These are phyloP conservation scores for Austrofundulus limnaeus DNA, from an alignment of 2,113 vertebrate genomes.

Conservation along the genomic window DNA sequence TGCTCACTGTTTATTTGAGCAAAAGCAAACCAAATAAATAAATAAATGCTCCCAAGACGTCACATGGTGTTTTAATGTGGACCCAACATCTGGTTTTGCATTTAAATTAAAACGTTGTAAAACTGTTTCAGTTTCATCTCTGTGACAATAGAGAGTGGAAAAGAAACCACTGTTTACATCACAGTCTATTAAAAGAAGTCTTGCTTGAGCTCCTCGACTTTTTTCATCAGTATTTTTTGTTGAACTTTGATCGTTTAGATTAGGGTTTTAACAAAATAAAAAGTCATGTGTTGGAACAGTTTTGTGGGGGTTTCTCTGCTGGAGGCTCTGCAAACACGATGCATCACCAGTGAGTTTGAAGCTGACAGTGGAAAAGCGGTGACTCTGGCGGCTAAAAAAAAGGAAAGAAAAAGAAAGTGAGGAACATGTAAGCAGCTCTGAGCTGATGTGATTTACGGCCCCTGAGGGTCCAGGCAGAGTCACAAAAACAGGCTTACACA, in stretches of 20 bases:
- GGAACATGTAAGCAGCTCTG: conserved; percentile 44
- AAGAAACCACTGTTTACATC: conserved; percentile 45
- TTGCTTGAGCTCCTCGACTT: no score
- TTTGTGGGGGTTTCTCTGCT: conserved; percentile 3
- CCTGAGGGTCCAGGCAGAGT: conserved; percentile 26
- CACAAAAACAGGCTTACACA: conserved; percentile 30
- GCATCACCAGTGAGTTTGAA: conserved; percentile 17
- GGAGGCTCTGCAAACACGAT: conserved; percentile 39
- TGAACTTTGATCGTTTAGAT: not conserved
- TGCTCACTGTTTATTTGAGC: not conserved
- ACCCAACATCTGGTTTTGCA: conserved; percentile 64
- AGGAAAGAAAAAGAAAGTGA: conserved; percentile 41
- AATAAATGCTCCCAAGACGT: conserved; percentile 16
- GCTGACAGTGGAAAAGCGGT: conserved; percentile 13
- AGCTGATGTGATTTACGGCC: conserved; percentile 55
- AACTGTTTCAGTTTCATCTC: conserved; percentile 41
- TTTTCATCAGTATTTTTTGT: not conserved
- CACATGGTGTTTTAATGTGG: no score
- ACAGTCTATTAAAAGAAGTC: conserved; percentile 28
- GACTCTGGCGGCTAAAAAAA: conserved; percentile 38
- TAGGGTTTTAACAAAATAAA: conserved; percentile 9
- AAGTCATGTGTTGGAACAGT: not conserved
- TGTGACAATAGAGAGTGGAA: conserved; percentile 15
- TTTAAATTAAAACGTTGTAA: conserved; percentile 43
- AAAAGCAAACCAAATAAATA: not conserved